These are phyloP conservation scores for Chrysemys picta DNA, from an alignment of 2,113 vertebrate species.

Conservation along the genomic window DNA sequence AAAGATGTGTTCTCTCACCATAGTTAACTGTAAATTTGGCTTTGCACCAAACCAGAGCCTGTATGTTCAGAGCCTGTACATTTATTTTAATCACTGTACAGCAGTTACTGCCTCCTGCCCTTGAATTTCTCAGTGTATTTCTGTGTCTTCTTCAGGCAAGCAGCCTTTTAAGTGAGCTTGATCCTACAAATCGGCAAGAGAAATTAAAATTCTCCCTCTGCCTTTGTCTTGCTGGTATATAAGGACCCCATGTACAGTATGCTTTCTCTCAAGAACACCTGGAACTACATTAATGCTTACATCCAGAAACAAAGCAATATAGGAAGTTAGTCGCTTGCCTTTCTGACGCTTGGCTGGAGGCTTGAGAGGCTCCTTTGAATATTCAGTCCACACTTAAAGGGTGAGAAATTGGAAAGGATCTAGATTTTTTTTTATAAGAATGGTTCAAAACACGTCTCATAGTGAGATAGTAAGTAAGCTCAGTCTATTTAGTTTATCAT, in stretches of 20 bases:
- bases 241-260: not conserved
- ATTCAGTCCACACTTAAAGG: slow-evolving; percentile 23
- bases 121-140: slow-evolving; percentile 34
- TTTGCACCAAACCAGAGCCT: slow-evolving; percentile 54
- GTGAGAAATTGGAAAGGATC: slow-evolving; percentile 40
- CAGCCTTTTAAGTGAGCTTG: not conserved
- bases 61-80: slow-evolving; percentile 24
- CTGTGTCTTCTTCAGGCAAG: not conserved
- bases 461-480: slow-evolving; percentile 5
- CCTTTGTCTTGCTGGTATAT: not conserved
- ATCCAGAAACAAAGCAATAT: not conserved
- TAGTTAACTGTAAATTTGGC: slow-evolving; percentile 38
- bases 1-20: slow-evolving; percentile 42
- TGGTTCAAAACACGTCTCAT: slow-evolving; percentile 11
- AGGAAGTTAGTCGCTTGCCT: slow-evolving; percentile 27
- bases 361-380: not conserved
- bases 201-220: not conserved
- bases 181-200: not conserved
- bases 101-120: slow-evolving; percentile 44
- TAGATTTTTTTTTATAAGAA: slow-evolving; percentile 4
- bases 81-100: slow-evolving; percentile 46
- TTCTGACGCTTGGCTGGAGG: slow-evolving; percentile 13
- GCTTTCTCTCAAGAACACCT: not conserved
- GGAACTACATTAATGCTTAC: not conserved
- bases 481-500: not conserved